These are phyloP conservation scores for Miltochrista miniata DNA, from an alignment of 2,888 invertebrate genomes.

Conservation along the genomic window DNA sequence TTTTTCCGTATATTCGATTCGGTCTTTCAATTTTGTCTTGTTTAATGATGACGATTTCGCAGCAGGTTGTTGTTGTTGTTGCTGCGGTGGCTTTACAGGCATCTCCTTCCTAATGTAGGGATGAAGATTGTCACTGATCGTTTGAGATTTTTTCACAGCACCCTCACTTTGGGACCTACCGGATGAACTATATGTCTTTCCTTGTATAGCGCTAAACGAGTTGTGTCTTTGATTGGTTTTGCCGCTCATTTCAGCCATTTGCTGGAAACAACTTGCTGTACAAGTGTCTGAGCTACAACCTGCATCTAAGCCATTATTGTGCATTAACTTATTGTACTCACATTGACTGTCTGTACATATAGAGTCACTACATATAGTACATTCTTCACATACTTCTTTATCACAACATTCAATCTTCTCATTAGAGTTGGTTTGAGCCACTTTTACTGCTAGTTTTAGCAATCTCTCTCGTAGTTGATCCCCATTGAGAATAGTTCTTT, in stretches of 20 bases:
- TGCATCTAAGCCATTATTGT: constrained; percentile 70
- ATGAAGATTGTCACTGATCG: constrained; percentile 74
- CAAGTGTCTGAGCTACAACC: constrained; percentile 76
- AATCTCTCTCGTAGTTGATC: constrained; percentile 87
- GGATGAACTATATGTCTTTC: constrained; percentile 61
- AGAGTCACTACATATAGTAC: constrained; percentile 78
- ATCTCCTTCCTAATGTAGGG: constrained; percentile 81
- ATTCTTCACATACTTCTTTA: constrained; percentile 79
- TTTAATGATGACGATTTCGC: constrained; percentile 53
- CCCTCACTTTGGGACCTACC: constrained; percentile 60
- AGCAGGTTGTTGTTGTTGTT: constrained; percentile 37
- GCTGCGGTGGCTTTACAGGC: constrained; percentile 48
- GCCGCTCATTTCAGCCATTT: constrained; percentile 58
- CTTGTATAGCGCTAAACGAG: constrained; percentile 76
- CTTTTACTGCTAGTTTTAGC: constrained; percentile 84
- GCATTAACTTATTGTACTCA: constrained; percentile 77
- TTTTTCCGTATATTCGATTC: constrained; percentile 79
- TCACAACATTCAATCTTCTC: constrained; percentile 82
- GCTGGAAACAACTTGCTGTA: constrained; percentile 70
- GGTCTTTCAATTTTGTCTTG: constrained; percentile 70
- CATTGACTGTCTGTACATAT: constrained; percentile 80
- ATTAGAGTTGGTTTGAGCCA: constrained; percentile 67
- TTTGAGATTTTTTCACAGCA: constrained; percentile 76
- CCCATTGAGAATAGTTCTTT: constrained; percentile 82
- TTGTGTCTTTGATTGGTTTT: constrained; percentile 75